Percentiles rank a stretch among this genome's conserved stretches.
Evolutionary conservation across 2,113 vertebrate species (phyloP).

Genomic region (Tylochromis polylepis): DNA sequence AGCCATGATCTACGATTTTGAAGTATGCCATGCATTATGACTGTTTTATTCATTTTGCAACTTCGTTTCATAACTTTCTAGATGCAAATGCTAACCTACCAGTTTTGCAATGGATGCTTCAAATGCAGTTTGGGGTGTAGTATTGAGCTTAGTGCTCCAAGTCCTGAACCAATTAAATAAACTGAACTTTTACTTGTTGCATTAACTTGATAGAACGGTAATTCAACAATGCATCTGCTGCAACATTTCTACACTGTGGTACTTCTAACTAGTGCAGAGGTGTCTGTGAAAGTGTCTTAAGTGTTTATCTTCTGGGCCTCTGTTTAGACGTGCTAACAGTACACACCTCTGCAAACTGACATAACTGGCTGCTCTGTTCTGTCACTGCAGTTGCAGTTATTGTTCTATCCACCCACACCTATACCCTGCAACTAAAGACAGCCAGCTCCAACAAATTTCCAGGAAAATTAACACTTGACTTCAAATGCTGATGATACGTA

Average conservation of each 20-base stretch:
- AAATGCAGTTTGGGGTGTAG: background rate
- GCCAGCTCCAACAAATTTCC: background rate
- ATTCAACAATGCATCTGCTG: background rate
- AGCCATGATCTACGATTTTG: background rate
- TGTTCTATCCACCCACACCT: background rate
- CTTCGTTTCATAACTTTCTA: too few species aligned
- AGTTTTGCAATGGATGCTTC: background rate
- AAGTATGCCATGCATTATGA: too few species aligned
- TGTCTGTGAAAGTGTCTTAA: background rate
- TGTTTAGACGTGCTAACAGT: background rate
- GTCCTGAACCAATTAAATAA: background rate
- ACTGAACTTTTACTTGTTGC: background rate
- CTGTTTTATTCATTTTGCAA: too few species aligned
- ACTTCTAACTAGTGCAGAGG: background rate
- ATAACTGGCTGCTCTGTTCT: background rate
- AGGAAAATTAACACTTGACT: background rate
- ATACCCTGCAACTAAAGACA: background rate
- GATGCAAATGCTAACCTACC: background rate
- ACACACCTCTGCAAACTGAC: conserved; percentile 5
- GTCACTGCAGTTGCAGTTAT: background rate
- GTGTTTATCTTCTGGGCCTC: background rate
- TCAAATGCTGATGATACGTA: background rate
- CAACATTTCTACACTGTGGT: background rate
- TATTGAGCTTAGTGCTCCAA: background rate
- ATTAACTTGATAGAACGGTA: background rate